Evolutionary conservation across 2,113 vertebrate genomes (phyloP), one percentile per base, ranked within the genome.

Genomic region (human): DNA sequence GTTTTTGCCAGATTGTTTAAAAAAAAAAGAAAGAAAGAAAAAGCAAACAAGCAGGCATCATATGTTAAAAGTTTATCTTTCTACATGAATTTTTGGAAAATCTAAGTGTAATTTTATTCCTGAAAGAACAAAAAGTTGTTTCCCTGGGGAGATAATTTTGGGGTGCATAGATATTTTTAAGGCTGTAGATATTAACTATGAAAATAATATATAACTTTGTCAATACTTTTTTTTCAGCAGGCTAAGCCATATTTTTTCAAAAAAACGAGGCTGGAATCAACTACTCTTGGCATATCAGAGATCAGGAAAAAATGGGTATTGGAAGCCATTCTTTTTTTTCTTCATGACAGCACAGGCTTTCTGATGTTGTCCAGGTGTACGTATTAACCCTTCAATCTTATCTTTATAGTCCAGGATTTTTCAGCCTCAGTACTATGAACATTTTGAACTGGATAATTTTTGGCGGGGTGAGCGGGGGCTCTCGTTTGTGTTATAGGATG

Each of bases 61-160:
- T 87, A 40, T 81, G 22, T 82, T 95, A 75, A 83, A 70, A 59
- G 40, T 97, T 96, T 97, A 85, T 78, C 80, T 92, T 86, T 92
- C 79, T 78, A 93, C 43, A 43, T 72, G 50, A 90, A 86, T 32
- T 97, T 79, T 96, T 82, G 68, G 76, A 78, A 96, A 94, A 57
- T 89, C 9, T 3, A 80, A 84, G 5, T 94, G 16, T 85, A 66
- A 93, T 93, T 92, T 72, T 25, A 55, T 90, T 95, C 27, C 75
- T 85, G 17, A 88, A 95, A 88, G 50, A 96, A 95, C 61, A n/a
- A 83, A 96, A 93, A 61, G 57, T 35, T 93, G 35, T 92, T 93
- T 96, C 13, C 25, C 52, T 85, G 27, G 45, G 83, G 73, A 83
- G 38, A 38, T 78, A 50, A 75, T 79, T 94, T 87, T 81, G 14